Evolutionary conservation across 2,113 vertebrate genomes (phyloP).

Genomic region (Todiramphus chloris): DNA sequence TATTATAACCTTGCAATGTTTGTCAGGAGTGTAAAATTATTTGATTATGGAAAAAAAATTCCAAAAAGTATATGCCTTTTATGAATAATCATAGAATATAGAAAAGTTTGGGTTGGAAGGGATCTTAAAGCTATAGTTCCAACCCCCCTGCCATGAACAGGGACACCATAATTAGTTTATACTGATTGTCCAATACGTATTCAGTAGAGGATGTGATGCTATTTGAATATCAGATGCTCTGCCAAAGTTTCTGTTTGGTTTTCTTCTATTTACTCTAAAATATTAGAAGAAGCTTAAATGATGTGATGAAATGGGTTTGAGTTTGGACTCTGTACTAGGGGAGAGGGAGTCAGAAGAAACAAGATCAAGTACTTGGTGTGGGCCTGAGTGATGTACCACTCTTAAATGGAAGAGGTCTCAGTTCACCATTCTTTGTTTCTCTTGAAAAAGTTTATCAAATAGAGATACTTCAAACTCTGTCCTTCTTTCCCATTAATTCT

Average conservation of each 20-base stretch:
- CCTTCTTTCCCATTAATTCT: not conserved
- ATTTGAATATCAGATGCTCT: not conserved
- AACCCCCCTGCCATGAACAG: too few species aligned
- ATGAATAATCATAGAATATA: not conserved
- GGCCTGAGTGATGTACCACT: not conserved
- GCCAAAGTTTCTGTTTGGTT: not conserved
- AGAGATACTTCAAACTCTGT: not conserved
- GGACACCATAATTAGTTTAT: not conserved
- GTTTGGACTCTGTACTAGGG: not conserved
- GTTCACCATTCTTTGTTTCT: not conserved
- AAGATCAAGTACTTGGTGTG: not conserved
- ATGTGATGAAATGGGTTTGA: not conserved
- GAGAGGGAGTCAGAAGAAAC: not conserved
- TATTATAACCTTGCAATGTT: not conserved
- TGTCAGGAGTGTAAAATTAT: not conserved
- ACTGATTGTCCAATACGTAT: not conserved
- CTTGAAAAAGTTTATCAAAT: not conserved
- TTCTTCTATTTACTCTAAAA: not conserved
- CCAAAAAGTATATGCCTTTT: not conserved
- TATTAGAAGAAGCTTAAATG: not conserved
- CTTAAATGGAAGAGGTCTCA: constrained; percentile 16
- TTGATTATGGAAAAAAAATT: not conserved
- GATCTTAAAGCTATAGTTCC: too few species aligned
- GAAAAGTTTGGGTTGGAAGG: too few species aligned
- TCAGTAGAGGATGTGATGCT: not conserved